A percentile compares a stretch with the other conserved stretches of the same genome.
Evolutionary conservation across 1,140 invertebrate species (phyloP).

Genomic region (Aethina tumida): DNA sequence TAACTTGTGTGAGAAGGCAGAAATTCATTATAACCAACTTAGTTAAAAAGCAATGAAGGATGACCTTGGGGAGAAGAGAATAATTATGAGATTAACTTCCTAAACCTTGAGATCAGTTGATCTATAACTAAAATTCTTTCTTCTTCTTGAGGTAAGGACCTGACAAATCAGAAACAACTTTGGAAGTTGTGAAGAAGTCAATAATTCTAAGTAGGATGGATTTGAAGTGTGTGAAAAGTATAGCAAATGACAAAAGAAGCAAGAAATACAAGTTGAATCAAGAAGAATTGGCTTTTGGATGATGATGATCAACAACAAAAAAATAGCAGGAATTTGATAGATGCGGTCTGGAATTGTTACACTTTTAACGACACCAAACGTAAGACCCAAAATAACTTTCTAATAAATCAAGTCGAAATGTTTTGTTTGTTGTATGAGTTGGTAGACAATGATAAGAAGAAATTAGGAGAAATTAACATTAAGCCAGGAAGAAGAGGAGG

Average conservation of each 20-base stretch:
- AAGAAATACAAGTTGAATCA: constrained; percentile 71
- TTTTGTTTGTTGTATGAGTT: constrained; percentile 43
- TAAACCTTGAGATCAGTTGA: too few relatives aligned
- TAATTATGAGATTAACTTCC: too few relatives aligned
- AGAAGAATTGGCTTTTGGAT: constrained; percentile 83
- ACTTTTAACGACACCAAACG: constrained; percentile 79
- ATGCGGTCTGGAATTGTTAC: constrained; percentile 86
- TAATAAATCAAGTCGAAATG: too few relatives aligned
- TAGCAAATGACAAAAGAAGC: constrained; percentile 39
- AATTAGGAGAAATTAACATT: constrained; percentile 80
- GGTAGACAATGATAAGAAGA: constrained; percentile 61
- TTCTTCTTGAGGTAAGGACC: too few relatives aligned
- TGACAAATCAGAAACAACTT: too few relatives aligned
- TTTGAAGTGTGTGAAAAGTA: constrained; percentile 59
- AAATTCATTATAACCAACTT: too few relatives aligned
- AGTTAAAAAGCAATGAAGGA: too few relatives aligned
- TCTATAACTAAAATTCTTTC: too few relatives aligned
- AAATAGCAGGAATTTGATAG: constrained; percentile 77
- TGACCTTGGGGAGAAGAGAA: too few relatives aligned
- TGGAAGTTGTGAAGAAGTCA: too few relatives aligned
- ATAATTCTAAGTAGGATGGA: constrained; percentile 42
- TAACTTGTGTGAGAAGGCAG: too few relatives aligned
- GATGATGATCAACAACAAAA: constrained; percentile 74
- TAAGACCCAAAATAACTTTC: constrained; percentile 33
- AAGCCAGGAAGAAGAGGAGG: constrained; percentile 91